Evolutionary conservation across 2,797 vertebrate species (phyloP).

Genomic region (Thaleichthys pacificus): DNA sequence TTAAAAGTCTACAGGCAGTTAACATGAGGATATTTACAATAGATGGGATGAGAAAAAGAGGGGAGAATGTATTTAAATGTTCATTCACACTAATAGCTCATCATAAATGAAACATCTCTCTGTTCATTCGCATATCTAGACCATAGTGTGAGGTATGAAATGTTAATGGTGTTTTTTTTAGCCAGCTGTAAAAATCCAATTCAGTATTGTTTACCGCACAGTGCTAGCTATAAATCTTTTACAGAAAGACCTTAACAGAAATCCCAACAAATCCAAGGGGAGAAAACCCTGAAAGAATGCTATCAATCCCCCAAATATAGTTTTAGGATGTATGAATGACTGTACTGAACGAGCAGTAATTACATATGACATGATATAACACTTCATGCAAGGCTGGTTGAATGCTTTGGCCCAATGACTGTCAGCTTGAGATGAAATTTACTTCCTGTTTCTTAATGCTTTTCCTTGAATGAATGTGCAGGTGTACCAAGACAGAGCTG

Average conservation of each 20-base stretch:
- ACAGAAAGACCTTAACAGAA: neutral
- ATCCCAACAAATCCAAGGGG: neutral
- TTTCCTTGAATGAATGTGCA: constrained; percentile 11
- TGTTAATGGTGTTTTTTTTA: constrained; percentile 14
- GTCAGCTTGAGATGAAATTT: constrained; percentile 31
- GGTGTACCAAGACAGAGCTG: constrained; percentile 27
- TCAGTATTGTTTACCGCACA: neutral
- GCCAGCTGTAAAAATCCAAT: neutral
- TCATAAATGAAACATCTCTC: constrained; percentile 16
- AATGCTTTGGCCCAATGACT: constrained; percentile 8
- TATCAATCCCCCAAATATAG: neutral
- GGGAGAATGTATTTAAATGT: constrained; percentile 12
- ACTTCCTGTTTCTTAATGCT: constrained; percentile 20
- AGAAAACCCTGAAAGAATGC: neutral
- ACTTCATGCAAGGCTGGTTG: constrained; percentile 17
- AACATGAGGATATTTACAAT: constrained; percentile 36
- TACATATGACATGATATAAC: constrained; percentile 3
- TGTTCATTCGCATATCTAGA: constrained; percentile 11
- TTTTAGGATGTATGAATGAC: neutral
- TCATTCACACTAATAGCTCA: constrained; percentile 20
- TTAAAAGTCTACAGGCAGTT: constrained; percentile 26
- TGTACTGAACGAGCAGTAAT: neutral
- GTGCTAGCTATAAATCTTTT: neutral
- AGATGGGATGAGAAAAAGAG: constrained; percentile 8
- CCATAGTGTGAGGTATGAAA: neutral